phyloP scores from a whole-genome alignment of 2,888 invertebrate species.

The Epistrophe eligans region DNA sequence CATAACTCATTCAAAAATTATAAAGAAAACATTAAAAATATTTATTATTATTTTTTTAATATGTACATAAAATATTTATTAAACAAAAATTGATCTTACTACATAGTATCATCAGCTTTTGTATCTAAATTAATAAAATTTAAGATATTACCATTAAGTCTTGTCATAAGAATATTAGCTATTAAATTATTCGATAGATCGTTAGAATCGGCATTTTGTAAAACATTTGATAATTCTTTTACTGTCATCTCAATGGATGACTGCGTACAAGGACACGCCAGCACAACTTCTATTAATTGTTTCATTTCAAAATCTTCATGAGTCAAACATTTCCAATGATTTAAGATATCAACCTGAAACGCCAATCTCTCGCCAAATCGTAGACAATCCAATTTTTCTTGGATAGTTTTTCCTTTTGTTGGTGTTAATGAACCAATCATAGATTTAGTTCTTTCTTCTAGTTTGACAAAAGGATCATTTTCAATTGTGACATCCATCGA shows the following conservation, averaged over 20 bases:
- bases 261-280: constrained; percentile 36
- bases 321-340: constrained; percentile 64
- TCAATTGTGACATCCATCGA: constrained; percentile 15
- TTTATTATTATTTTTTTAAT: no score
- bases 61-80: no score
- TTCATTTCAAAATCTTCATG: constrained; percentile 42
- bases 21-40: no score
- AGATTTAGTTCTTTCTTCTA: constrained; percentile 55
- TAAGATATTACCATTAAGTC: constrained; percentile 23
- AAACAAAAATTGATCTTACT: no score
- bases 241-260: constrained; percentile 17
- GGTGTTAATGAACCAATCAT: constrained; percentile 28
- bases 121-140: constrained; percentile 27
- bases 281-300: constrained; percentile 21
- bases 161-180: constrained; percentile 18
- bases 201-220: not conserved
- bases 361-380: constrained; percentile 46
- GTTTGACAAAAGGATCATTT: constrained; percentile 45
- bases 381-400: constrained; percentile 60
- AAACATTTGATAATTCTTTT: constrained; percentile 4
- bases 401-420: constrained; percentile 37
- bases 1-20: no score
- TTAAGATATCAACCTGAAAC: constrained; percentile 61
- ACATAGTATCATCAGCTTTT: not conserved
- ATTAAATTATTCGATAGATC: not conserved